phyloP scores from a whole-genome alignment of 2,797 vertebrate species.

The Aviceda cuculoides region DNA sequence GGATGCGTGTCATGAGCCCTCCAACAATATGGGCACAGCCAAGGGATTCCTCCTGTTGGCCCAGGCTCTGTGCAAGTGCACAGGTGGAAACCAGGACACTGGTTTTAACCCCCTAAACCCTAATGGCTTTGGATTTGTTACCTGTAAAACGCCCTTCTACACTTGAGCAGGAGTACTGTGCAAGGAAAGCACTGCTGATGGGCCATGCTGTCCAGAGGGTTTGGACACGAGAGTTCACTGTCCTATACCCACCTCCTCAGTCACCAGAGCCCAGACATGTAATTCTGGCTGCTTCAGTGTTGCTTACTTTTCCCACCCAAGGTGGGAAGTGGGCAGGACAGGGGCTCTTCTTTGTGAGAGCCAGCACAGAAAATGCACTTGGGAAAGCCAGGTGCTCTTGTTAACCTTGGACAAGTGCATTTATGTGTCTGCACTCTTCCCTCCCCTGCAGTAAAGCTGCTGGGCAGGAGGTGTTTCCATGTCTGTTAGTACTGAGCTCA shows the following conservation, averaged over 20 bases:
- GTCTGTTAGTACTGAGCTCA: neutral
- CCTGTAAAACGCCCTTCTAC: neutral
- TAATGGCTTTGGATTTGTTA: neutral
- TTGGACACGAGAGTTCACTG: neutral
- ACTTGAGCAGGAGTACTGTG: neutral
- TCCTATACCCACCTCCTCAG: rapidly evolving
- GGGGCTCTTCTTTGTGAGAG: neutral
- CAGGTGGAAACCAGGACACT: neutral
- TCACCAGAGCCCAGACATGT: neutral
- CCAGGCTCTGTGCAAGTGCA: neutral
- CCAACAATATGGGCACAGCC: neutral
- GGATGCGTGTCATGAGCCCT: neutral
- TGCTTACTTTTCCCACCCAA: neutral
- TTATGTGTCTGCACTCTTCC: neutral
- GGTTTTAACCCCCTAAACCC: neutral
- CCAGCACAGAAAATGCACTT: neutral
- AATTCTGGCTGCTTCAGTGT: neutral
- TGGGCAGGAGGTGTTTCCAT: neutral
- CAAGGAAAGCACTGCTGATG: neutral
- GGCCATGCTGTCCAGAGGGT: neutral
- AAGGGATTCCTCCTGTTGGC: neutral
- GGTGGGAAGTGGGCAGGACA: neutral
- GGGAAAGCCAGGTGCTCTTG: neutral
- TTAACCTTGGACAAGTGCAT: neutral
- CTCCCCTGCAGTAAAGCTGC: neutral